Conservation (phyloP, 1,140 invertebrate species). For the Trigoniulus corallinus region DNA sequence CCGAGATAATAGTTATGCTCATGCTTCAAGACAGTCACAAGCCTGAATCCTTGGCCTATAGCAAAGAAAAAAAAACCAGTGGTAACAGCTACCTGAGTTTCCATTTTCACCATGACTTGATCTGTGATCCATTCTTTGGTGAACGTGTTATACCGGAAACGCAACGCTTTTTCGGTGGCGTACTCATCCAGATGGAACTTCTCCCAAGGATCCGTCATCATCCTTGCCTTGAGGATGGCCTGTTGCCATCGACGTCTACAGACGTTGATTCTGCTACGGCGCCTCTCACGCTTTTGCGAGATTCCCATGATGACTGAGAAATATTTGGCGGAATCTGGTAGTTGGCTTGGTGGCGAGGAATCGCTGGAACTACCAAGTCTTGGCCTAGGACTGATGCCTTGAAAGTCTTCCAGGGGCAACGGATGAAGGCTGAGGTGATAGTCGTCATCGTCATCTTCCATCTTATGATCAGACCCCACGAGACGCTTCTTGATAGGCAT, state of each 20-base stretch:
- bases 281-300: not conserved
- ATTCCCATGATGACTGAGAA: not conserved
- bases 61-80: not conserved
- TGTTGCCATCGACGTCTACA: conserved; percentile 16
- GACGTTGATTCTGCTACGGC: not conserved
- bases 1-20: no score
- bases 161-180: conserved; percentile 22
- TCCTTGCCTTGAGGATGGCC: conserved; percentile 17
- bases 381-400: no score
- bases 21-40: no score
- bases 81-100: conserved; percentile 18
- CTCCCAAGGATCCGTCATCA: conserved; percentile 27
- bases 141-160: conserved; percentile 30
- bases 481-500: no score
- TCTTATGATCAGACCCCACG: no score
- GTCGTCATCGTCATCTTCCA: no score
- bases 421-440: no score
- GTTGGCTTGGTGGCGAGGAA: no score
- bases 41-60: no score
- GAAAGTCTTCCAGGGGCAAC: no score
- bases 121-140: conserved; percentile 29
- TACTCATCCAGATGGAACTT: conserved; percentile 27
- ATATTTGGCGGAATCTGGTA: not conserved
- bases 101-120: conserved; percentile 32
- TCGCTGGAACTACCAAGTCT: no score